Evolutionary conservation across 2,888 invertebrate species (phyloP).

Genomic region (Crepidodera aurea): DNA sequence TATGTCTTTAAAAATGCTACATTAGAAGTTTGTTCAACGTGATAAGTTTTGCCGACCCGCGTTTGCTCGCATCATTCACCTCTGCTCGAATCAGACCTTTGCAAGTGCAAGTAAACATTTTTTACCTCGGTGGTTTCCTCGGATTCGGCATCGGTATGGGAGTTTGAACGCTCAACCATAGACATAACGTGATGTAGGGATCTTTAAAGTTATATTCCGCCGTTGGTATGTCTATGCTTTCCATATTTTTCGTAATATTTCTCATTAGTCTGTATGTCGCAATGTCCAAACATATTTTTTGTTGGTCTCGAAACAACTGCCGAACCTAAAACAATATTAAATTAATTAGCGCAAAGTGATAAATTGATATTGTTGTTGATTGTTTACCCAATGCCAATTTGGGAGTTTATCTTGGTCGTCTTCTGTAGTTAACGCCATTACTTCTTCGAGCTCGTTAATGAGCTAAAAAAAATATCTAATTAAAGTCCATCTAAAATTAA

Average conservation of each 20-base stretch:
- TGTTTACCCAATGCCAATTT: conserved; percentile 52
- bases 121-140: conserved; percentile 52
- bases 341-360: no score
- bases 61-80: no score
- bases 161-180: conserved; percentile 61
- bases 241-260: conserved; percentile 62
- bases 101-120: no score
- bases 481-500: no score
- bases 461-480: conserved; percentile 48
- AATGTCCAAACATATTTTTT: conserved; percentile 61
- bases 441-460: conserved; percentile 49
- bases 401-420: conserved; percentile 40
- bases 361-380: no score
- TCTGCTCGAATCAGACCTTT: no score
- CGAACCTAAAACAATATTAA: conserved; percentile 54
- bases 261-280: conserved; percentile 64
- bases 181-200: conserved; percentile 58
- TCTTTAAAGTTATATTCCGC: conserved; percentile 60
- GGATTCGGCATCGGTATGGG: conserved; percentile 59
- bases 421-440: conserved; percentile 52
- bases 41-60: no score
- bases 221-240: conserved; percentile 61
- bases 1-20: no score
- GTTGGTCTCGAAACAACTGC: conserved; percentile 59
- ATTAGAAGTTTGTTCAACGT: no score